phyloP scores from a whole-genome alignment of 2,888 invertebrate genomes.

The Lithophane leautieri region DNA sequence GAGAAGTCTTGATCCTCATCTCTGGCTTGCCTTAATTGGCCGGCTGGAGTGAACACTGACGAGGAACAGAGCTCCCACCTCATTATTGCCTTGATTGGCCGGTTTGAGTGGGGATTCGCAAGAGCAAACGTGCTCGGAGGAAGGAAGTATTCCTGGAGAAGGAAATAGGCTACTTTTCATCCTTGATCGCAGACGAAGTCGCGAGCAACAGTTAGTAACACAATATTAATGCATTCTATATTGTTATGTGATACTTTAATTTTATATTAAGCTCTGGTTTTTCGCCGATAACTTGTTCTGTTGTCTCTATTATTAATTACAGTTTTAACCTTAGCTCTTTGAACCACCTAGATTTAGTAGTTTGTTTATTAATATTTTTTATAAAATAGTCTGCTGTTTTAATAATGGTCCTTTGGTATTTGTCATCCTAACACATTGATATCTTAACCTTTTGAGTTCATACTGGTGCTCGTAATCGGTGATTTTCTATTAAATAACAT shows the following conservation, averaged over 20 bases:
- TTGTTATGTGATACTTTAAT: neutral
- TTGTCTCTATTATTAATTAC: conserved; percentile 21
- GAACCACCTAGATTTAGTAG: conserved; percentile 31
- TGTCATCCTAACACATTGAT: neutral
- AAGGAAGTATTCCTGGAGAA: too few relatives aligned
- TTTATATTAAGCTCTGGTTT: conserved; percentile 14
- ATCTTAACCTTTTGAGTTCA: neutral
- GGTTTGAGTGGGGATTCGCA: too few relatives aligned
- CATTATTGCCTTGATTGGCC: too few relatives aligned
- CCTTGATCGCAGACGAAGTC: too few relatives aligned
- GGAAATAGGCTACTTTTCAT: too few relatives aligned
- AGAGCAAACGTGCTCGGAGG: too few relatives aligned
- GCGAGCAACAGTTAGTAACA: neutral
- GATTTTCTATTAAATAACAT: neutral
- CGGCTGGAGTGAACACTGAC: too few relatives aligned
- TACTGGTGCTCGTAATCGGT: neutral
- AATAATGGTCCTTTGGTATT: neutral
- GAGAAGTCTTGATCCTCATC: too few relatives aligned
- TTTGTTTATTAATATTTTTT: neutral
- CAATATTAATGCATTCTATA: neutral
- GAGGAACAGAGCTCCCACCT: too few relatives aligned
- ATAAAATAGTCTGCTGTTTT: neutral
- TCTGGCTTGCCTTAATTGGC: too few relatives aligned
- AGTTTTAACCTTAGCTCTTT: conserved; percentile 47
- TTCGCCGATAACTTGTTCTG: conserved; percentile 16